These are phyloP conservation scores for Drosophila varians DNA, from an alignment of 1,140 invertebrate species.

Conservation along the genomic window DNA sequence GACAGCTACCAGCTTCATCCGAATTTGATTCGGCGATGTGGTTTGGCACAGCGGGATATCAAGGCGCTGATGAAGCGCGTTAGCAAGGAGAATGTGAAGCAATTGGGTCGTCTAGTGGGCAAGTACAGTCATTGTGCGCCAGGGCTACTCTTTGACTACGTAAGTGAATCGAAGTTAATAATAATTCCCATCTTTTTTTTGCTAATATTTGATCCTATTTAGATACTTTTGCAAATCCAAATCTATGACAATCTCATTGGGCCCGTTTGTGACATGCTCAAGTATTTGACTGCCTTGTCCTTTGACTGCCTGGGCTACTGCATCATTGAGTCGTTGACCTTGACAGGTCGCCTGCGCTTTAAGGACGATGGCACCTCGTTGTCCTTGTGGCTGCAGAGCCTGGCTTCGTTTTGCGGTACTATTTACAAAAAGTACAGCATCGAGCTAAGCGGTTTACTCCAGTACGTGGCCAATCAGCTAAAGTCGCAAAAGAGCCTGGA, in stretches of 20 bases:
- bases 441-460: slow-evolving; percentile 96
- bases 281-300: slow-evolving; percentile 97
- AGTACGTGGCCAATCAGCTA: slow-evolving; percentile 98
- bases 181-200: too few relatives aligned
- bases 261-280: slow-evolving; percentile 98
- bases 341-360: slow-evolving; percentile 89
- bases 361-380: slow-evolving; percentile 97
- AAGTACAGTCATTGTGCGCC: slow-evolving; percentile 98
- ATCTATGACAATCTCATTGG: slow-evolving; percentile 98
- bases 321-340: slow-evolving; percentile 95
- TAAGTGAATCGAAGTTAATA: too few relatives aligned
- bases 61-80: slow-evolving; percentile 99
- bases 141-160: slow-evolving; percentile 97
- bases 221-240: slow-evolving; percentile 96
- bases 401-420: slow-evolving; percentile 96
- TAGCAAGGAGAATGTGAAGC: slow-evolving; percentile 99
- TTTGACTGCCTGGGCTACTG: slow-evolving; percentile 98
- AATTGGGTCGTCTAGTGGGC: slow-evolving; percentile 96
- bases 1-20: slow-evolving; percentile 93
- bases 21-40: slow-evolving; percentile 91
- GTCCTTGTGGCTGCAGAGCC: slow-evolving; percentile 96
- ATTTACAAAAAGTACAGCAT: slow-evolving; percentile 99
- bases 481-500: slow-evolving; percentile 98
- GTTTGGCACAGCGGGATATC: slow-evolving; percentile 94
- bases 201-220: slow-evolving; percentile 2